Conservation (phyloP, 2,797 vertebrate species). For the Zalophus californianus region DNA sequence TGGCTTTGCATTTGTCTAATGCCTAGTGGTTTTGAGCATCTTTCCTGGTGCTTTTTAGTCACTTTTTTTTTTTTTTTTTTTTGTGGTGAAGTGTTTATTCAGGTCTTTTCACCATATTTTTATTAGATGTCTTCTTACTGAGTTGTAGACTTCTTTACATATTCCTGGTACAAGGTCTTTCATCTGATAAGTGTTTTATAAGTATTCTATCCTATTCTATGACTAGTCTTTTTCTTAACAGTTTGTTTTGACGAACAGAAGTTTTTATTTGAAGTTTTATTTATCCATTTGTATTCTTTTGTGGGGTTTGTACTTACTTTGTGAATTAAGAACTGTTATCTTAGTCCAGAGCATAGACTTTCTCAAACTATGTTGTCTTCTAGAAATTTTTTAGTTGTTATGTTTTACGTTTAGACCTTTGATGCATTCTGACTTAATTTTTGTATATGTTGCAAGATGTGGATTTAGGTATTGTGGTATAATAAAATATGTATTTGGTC, state of each 20-base stretch:
- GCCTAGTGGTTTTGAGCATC: not conserved
- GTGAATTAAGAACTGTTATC: not conserved
- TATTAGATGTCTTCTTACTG: not conserved
- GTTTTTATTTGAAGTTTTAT: not conserved
- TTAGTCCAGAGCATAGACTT: not conserved
- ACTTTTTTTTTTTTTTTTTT: not conserved
- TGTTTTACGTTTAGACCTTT: not conserved
- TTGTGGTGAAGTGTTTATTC: not conserved
- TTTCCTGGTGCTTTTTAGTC: conserved; percentile 1
- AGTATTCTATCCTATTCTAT: not conserved
- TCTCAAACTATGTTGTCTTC: not conserved
- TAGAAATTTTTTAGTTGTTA: not conserved
- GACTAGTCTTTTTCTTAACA: not conserved
- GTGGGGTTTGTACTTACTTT: not conserved
- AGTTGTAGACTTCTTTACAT: not conserved
- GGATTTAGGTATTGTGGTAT: not conserved
- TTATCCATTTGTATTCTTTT: not conserved
- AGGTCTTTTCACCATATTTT: not conserved
- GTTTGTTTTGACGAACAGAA: conserved; percentile 5
- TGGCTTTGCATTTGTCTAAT: not conserved
- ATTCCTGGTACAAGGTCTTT: not conserved
- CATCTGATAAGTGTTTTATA: not conserved
- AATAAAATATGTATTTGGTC: not conserved
- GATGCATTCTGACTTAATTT: not conserved
- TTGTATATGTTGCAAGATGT: not conserved